Base-by-base conservation (phyloP, 2,888 invertebrate species). In the Teleogryllus oceanicus region DNA sequence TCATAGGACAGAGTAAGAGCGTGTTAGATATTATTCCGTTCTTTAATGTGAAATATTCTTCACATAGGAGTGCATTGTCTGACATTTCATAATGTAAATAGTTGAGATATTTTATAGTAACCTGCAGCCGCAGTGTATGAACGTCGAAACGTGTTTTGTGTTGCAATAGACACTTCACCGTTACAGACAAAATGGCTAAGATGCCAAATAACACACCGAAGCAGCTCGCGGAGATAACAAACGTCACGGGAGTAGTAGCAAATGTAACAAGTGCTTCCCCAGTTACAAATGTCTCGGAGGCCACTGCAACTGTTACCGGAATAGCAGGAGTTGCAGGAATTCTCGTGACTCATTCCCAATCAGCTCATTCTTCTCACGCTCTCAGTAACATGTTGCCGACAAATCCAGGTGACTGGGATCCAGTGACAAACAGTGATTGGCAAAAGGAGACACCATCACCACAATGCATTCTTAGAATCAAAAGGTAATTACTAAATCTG, bases 381-480 rank as follows among this genome's bases (percentile, higher is more conserved):
- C 13, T 37, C 37, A 37, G 37, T 37, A 37, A 37, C 8, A 37
- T 37, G 37, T 37, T 37, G 37, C 37, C 37, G 37, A 37, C 62
- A n/a, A 62, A 62, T 62, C 62, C 62, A 62, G 62, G 62, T 18
- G 81, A 82, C 24, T 82, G 82, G 82, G 82, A 82, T 77, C 82
- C 82, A 18, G 49, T 82, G 11, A 80, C 79, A 18, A 81, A 80
- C 78, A 77, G 80, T 18, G 80, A 80, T 37, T 79, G 80, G 79
- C 79, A 79, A 20, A 80, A 50, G 75, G 81, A 81, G 74, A 78
- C 78, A 11, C 81, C 82, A 11, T 80, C 82, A 12, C 78, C 81
- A 11, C 82, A 81, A 50, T 82, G 82, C 78, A 75, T 81, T 78
- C 74, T 81, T 21, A 80, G 82, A 75, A 81, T 82, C 20, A 82